Conservation (phyloP, 1,140 invertebrate species). For the Drosophila littoralis region DNA sequence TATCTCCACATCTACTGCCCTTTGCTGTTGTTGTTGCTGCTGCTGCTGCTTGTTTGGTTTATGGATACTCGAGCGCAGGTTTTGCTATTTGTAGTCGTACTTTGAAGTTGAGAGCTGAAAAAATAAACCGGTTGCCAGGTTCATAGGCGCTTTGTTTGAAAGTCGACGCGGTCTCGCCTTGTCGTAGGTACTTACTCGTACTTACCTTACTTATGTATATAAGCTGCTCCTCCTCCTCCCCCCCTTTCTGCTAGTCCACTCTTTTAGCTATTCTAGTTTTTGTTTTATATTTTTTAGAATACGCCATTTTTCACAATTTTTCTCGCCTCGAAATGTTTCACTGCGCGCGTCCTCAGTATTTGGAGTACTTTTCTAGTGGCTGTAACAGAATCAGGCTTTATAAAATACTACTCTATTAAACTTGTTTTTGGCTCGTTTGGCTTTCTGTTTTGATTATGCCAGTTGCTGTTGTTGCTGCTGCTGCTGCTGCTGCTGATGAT, state of each 20-base stretch:
- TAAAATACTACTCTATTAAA: slow-evolving; percentile 35
- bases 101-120: slow-evolving; percentile 21
- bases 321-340: slow-evolving; percentile 45
- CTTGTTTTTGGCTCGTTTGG: slow-evolving; percentile 54
- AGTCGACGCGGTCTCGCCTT: slow-evolving; percentile 41
- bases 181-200: slow-evolving; percentile 59
- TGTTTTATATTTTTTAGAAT: slow-evolving; percentile 17
- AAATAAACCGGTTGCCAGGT: slow-evolving; percentile 48
- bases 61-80: slow-evolving; percentile 65
- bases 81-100: slow-evolving; percentile 60
- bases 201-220: slow-evolving; percentile 37
- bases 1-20: slow-evolving; percentile 38
- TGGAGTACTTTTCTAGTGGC: slow-evolving; percentile 21
- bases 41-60: slow-evolving; percentile 61
- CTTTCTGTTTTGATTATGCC: slow-evolving; percentile 55
- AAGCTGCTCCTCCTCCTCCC: slow-evolving; percentile 9
- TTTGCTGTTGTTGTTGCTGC: slow-evolving; percentile 22
- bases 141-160: slow-evolving; percentile 50
- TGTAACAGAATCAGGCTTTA: slow-evolving; percentile 25
- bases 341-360: slow-evolving; percentile 25
- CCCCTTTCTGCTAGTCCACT: neutral
- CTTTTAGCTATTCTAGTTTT: slow-evolving; percentile 12
- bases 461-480: slow-evolving; percentile 5
- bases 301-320: slow-evolving; percentile 39
- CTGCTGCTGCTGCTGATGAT: slow-evolving; percentile 7